A percentile compares a stretch with the other conserved stretches of the same genome.
Evolutionary conservation across 1,140 invertebrate genomes (phyloP).

Genomic region (Trichonephila clavipes): DNA sequence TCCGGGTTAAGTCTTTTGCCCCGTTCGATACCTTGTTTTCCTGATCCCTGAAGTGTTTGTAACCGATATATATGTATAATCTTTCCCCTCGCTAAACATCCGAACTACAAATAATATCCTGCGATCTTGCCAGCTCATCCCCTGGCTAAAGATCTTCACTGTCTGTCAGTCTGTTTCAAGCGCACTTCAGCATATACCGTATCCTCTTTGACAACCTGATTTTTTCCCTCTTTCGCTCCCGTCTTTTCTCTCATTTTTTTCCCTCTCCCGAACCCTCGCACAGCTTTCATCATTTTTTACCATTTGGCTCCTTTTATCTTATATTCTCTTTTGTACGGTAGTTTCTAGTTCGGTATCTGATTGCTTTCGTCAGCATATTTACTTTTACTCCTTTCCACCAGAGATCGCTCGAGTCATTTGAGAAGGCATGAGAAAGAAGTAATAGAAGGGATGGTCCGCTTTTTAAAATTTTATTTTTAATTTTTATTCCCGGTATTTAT

Average conservation of each 20-base stretch:
- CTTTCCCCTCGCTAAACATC: constrained; percentile 18
- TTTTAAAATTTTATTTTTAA: constrained; percentile 4
- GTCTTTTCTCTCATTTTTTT: too few species aligned
- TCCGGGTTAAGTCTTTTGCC: background rate
- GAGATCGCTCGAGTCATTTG: constrained; percentile 39
- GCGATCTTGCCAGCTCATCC: constrained; percentile 25
- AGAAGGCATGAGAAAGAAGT: constrained; percentile 41
- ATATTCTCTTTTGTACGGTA: constrained; percentile 58
- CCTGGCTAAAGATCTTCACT: constrained; percentile 42
- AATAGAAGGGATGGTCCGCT: background rate
- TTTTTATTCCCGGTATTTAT: constrained; percentile 18
- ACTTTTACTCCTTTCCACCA: constrained; percentile 58
- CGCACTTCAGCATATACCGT: constrained; percentile 16
- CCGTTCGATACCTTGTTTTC: background rate
- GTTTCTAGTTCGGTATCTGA: constrained; percentile 30
- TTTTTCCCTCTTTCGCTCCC: background rate
- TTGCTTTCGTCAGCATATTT: constrained; percentile 69
- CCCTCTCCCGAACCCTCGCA: background rate
- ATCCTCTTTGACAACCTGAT: constrained; percentile 69
- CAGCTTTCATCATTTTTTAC: constrained; percentile 55
- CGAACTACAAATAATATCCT: constrained; percentile 65
- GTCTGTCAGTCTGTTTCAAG: constrained; percentile 55
- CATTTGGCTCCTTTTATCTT: constrained; percentile 67
- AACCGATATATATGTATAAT: background rate
- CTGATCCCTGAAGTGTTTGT: background rate